phyloP scores from a whole-genome alignment of 2,797 vertebrate species.

The Scarus forsteni region DNA sequence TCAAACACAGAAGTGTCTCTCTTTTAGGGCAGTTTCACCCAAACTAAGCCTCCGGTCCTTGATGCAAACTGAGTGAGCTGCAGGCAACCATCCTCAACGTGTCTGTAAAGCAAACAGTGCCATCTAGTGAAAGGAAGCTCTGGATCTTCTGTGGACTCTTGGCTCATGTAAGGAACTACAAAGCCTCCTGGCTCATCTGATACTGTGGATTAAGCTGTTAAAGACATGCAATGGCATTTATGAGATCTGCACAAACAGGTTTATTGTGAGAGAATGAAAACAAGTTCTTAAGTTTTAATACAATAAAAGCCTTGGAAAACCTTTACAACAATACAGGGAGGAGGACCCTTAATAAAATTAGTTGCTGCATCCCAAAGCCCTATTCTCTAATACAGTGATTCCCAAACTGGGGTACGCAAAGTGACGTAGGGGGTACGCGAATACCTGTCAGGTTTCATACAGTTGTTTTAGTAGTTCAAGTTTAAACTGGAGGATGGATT shows the following conservation, averaged over 20 bases:
- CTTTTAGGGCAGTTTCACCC: slow-evolving; percentile 60
- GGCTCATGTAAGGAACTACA: slow-evolving; percentile 11
- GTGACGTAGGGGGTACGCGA: no score
- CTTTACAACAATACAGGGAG: no score
- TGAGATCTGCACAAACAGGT: slow-evolving; percentile 21
- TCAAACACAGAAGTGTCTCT: slow-evolving; percentile 66
- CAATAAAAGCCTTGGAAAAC: no score
- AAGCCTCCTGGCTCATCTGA: slow-evolving; percentile 38
- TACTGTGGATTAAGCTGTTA: slow-evolving; percentile 16
- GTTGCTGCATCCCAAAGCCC: no score
- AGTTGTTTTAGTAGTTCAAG: no score
- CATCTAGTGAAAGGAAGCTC: slow-evolving; percentile 85
- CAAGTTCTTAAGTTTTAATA: no score
- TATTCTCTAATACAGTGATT: no score
- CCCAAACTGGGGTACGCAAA: no score
- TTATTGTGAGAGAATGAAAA: no score
- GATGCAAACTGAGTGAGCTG: slow-evolving; percentile 31
- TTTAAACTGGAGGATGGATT: no score
- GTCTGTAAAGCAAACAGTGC: slow-evolving; percentile 88
- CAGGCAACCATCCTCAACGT: slow-evolving; percentile 21
- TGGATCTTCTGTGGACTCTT: slow-evolving; percentile 3
- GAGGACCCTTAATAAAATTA: no score
- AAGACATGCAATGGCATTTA: slow-evolving; percentile 27
- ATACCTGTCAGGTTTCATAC: no score
- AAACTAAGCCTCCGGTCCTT: slow-evolving; percentile 42